phyloP scores from a whole-genome alignment of 2,797 vertebrate genomes.

The Gymnothorax javanicus region DNA sequence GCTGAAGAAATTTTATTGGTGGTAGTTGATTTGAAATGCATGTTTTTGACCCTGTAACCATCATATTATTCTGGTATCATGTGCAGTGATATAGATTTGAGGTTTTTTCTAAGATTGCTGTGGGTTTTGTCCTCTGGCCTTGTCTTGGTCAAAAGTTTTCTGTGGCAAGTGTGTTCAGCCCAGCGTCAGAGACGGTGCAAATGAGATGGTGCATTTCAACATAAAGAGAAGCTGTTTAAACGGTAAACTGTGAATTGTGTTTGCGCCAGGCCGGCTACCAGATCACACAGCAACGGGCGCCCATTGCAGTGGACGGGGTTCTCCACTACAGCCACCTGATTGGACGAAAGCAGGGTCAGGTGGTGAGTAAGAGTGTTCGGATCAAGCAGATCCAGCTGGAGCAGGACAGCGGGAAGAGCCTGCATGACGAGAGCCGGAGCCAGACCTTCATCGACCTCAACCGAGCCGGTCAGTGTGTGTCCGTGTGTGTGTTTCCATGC shows the following conservation, averaged over 20 bases:
- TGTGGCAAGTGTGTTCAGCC: not conserved
- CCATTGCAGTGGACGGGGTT: conserved; percentile 84
- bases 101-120: not conserved
- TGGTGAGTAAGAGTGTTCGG: conserved; percentile 76
- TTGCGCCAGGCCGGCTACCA: conserved; percentile 90
- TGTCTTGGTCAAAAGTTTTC: not conserved
- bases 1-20: not conserved
- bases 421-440: conserved; percentile 82
- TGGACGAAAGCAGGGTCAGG: conserved; percentile 70
- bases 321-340: conserved; percentile 76
- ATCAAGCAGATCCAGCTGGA: conserved; percentile 97
- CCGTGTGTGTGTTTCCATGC: not conserved
- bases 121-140: not conserved
- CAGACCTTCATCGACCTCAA: conserved; percentile 95
- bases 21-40: not conserved
- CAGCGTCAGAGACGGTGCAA: not conserved
- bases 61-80: not conserved
- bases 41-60: not conserved
- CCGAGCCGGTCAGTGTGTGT: conserved; percentile 76
- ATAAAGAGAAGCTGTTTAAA: not conserved
- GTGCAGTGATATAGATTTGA: not conserved
- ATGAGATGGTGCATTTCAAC: not conserved
- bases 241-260: not conserved
- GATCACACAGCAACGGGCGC: conserved; percentile 93
- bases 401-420: conserved; percentile 98